Percentiles rank a stretch among this genome's conserved stretches.
phyloP scores from a whole-genome alignment of 2,888 invertebrate species.

The Hermaeophaga mercurialis region DNA sequence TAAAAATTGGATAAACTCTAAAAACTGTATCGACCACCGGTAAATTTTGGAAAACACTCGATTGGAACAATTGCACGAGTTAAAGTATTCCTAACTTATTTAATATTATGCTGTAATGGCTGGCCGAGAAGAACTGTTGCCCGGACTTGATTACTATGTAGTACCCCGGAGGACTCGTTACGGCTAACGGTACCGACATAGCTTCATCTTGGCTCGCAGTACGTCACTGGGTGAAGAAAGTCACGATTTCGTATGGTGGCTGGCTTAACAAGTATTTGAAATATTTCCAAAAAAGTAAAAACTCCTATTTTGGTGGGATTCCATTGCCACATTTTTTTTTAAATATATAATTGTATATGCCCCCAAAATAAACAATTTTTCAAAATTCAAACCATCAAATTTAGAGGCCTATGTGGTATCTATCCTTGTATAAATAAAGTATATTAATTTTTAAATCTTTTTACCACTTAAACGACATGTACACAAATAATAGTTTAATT shows the following conservation, averaged over 20 bases:
- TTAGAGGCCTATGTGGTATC: no score
- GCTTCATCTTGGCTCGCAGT: conserved; percentile 40
- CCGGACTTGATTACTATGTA: conserved; percentile 43
- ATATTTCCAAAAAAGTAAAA: no score
- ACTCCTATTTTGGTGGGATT: no score
- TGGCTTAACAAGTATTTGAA: conserved; percentile 2
- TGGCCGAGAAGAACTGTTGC: conserved; percentile 46
- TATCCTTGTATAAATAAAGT: no score
- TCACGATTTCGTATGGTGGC: conserved; percentile 24
- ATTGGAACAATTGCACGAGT: conserved; percentile 9
- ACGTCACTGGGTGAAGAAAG: conserved; percentile 32
- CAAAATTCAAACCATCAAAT: no score
- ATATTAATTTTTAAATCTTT: no score
- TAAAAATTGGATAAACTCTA: not conserved
- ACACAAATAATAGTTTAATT: no score
- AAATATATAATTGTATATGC: no score
- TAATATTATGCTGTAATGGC: conserved; percentile 25
- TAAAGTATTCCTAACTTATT: conserved; percentile 16
- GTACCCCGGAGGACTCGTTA: conserved; percentile 43
- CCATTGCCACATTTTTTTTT: no score
- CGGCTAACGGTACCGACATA: conserved; percentile 48
- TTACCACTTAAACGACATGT: no score
- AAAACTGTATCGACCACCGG: not conserved
- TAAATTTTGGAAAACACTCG: conserved; percentile 4
- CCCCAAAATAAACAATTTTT: no score